Evolutionary conservation across 2,888 invertebrate species (phyloP).

Genomic region (Andrena hattorfiana): DNA sequence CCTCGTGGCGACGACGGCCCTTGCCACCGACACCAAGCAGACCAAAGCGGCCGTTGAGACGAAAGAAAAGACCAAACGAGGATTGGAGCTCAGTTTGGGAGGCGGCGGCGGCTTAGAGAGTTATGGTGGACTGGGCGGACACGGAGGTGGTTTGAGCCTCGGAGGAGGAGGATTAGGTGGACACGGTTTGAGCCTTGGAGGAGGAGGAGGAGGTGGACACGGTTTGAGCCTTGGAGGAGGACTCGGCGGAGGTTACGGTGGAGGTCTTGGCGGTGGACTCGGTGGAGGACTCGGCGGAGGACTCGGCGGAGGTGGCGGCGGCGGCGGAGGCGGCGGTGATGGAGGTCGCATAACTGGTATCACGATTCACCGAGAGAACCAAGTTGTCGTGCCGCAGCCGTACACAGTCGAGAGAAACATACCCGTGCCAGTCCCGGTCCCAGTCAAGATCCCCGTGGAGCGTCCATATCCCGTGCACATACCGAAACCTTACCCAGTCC

Average conservation of each 20-base stretch:
- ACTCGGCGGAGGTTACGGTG: constrained; percentile 55
- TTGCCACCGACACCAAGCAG: constrained; percentile 66
- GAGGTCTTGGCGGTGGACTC: constrained; percentile 18
- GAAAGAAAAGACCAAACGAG: constrained; percentile 80
- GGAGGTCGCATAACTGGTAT: constrained; percentile 78
- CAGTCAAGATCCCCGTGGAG: constrained; percentile 79
- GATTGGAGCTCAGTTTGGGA: constrained; percentile 78
- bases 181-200: constrained; percentile 57
- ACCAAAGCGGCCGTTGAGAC: constrained; percentile 58
- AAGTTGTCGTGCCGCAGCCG: constrained; percentile 79
- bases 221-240: constrained; percentile 63
- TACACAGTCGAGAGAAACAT: constrained; percentile 79
- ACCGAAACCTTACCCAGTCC: constrained; percentile 78
- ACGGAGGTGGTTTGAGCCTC: constrained; percentile 56
- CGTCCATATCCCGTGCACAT: constrained; percentile 77
- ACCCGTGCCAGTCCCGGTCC: constrained; percentile 79
- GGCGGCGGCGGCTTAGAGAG: constrained; percentile 55
- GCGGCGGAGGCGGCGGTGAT: constrained; percentile 72
- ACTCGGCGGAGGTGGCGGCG: constrained; percentile 59
- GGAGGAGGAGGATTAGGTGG: constrained; percentile 61
- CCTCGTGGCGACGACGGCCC: constrained; percentile 72
- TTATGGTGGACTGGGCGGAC: constrained; percentile 50
- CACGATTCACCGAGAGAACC: constrained; percentile 80
- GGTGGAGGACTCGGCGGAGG: constrained; percentile 59
- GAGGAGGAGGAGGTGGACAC: constrained; percentile 60